A percentile compares a stretch with the other conserved stretches of the same genome.
phyloP scores from a whole-genome alignment of 2,113 vertebrate species.

The Podocnemis expansa region DNA sequence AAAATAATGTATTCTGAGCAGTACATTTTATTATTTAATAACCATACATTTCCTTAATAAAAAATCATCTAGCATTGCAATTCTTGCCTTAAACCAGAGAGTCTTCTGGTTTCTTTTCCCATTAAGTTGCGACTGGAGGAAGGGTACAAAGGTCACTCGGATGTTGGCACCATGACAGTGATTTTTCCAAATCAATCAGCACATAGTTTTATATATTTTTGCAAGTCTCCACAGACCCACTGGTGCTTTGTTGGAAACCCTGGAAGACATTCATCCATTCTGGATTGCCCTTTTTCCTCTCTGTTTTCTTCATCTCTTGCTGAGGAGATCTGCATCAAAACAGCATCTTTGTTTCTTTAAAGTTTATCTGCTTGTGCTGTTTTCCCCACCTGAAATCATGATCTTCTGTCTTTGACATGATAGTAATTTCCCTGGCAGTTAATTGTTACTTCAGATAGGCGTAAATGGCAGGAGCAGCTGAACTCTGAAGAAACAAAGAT shows the following conservation, averaged over 20 bases:
- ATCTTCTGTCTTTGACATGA: neutral
- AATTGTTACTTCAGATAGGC: neutral
- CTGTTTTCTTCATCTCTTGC: neutral
- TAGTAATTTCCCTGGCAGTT: conserved; percentile 24
- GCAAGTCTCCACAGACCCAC: neutral
- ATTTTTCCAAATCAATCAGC: neutral
- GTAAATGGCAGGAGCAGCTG: conserved; percentile 34
- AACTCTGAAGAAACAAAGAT: conserved; percentile 33
- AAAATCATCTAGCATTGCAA: neutral
- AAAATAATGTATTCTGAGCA: neutral
- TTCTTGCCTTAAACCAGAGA: neutral
- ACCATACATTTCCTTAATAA: neutral
- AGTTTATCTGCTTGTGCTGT: neutral
- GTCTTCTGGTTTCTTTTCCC: neutral
- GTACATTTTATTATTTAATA: neutral
- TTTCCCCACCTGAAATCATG: conserved; percentile 1
- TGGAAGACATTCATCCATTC: neutral
- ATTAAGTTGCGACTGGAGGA: neutral
- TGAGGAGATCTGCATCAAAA: neutral
- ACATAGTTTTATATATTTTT: neutral
- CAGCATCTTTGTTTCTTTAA: neutral
- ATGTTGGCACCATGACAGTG: neutral
- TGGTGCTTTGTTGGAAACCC: neutral
- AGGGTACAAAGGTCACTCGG: neutral
- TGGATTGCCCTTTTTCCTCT: neutral